A percentile compares a stretch with the other conserved stretches of the same genome.
phyloP scores from a whole-genome alignment of 92 coral and sea anemone species.

The Hydrozoanthus gracilis region DNA sequence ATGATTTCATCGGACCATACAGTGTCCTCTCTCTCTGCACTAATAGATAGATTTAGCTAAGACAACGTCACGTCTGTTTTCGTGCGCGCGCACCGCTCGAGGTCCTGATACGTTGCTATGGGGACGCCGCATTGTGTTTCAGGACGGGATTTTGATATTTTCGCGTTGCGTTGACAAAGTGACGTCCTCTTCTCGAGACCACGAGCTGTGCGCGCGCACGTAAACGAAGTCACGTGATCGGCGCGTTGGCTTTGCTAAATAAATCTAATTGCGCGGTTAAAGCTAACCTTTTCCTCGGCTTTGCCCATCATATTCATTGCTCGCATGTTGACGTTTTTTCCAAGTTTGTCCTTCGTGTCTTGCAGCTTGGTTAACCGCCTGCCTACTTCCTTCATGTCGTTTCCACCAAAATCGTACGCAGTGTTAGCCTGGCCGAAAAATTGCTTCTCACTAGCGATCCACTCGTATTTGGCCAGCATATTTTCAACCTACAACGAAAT shows the following conservation, averaged over 20 bases:
- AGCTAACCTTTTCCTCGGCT: slow-evolving; percentile 92
- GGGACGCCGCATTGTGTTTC: too few relatives aligned
- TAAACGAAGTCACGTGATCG: background rate
- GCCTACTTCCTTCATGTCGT: slow-evolving; percentile 95
- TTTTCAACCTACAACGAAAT: slow-evolving; percentile 74
- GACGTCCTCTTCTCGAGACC: too few relatives aligned
- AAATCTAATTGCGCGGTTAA: background rate
- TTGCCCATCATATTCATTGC: slow-evolving; percentile 99
- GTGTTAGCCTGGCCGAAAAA: slow-evolving; percentile 98
- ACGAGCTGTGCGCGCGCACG: too few relatives aligned
- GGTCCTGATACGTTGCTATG: too few relatives aligned
- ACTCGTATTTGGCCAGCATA: slow-evolving; percentile 88
- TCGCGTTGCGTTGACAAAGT: too few relatives aligned
- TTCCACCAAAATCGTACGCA: slow-evolving; percentile 89
- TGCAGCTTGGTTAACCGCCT: slow-evolving; percentile 84
- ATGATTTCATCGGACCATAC: too few relatives aligned
- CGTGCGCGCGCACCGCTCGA: too few relatives aligned
- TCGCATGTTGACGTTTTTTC: slow-evolving; percentile 95
- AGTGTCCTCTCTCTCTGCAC: too few relatives aligned
- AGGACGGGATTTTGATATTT: too few relatives aligned
- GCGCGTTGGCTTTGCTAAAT: background rate
- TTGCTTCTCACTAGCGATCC: slow-evolving; percentile 91
- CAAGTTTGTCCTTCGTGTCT: slow-evolving; percentile 93
- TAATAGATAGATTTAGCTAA: too few relatives aligned
- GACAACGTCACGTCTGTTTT: too few relatives aligned